These are phyloP conservation scores for Drymonia ruficornis DNA, from an alignment of 2,888 invertebrate species.

Conservation along the genomic window DNA sequence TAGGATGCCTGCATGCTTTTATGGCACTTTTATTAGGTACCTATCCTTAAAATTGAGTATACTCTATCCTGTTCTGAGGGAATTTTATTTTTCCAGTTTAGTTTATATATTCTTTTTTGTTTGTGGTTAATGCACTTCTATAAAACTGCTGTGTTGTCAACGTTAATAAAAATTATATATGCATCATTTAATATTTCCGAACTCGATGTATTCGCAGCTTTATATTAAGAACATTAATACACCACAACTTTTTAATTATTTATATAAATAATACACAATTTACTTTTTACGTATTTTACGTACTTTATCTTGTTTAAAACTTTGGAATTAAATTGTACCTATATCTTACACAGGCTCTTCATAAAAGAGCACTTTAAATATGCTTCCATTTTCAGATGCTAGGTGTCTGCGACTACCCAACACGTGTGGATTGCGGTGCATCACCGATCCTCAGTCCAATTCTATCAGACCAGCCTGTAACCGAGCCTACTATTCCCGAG, in stretches of 20 bases:
- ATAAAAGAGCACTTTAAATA: no score
- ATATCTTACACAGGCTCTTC: no score
- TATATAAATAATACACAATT: no score
- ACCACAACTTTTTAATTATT: no score
- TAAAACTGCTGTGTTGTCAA: neutral
- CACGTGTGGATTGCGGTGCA: slow-evolving; percentile 83
- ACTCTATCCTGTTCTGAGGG: neutral
- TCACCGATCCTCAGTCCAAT: slow-evolving; percentile 13
- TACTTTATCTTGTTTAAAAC: no score
- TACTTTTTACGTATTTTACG: no score
- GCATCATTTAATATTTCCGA: no score
- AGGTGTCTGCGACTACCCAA: slow-evolving; percentile 87
- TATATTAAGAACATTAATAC: no score
- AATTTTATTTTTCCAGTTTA: slow-evolving; percentile 1
- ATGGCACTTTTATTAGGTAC: slow-evolving; percentile 13
- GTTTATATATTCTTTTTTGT: no score
- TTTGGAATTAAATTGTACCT: no score
- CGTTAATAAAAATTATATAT: no score
- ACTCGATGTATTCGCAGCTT: no score
- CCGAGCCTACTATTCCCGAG: neutral
- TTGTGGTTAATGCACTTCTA: neutral
- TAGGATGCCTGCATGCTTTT: slow-evolving; percentile 7
- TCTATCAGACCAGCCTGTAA: slow-evolving; percentile 12
- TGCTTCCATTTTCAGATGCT: slow-evolving; percentile 77
- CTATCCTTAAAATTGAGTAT: neutral